These are phyloP conservation scores for Anarrhichthys ocellatus DNA, from an alignment of 2,113 vertebrate species.

Conservation along the genomic window DNA sequence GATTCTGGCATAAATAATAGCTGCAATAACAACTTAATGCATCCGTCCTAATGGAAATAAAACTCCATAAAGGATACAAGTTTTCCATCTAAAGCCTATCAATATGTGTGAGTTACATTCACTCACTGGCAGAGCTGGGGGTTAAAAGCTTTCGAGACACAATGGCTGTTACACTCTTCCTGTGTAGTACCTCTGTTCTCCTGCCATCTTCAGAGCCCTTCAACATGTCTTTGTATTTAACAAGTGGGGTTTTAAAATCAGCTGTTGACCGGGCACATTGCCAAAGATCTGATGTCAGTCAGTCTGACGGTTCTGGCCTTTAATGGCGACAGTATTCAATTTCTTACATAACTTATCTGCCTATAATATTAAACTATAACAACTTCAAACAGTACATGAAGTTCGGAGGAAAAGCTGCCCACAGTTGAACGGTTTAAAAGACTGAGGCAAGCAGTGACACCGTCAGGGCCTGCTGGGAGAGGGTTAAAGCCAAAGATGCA, in stretches of 20 bases:
- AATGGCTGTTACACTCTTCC: slow-evolving; percentile 53
- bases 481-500: slow-evolving; percentile 28
- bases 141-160: slow-evolving; percentile 75
- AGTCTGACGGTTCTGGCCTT: slow-evolving; percentile 75
- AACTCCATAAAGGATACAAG: slow-evolving; percentile 15
- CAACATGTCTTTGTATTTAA: slow-evolving; percentile 71
- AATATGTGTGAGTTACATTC: slow-evolving; percentile 38
- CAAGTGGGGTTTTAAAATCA: slow-evolving; percentile 72
- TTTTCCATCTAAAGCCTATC: slow-evolving; percentile 54
- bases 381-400: slow-evolving; percentile 72
- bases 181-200: slow-evolving; percentile 49
- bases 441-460: slow-evolving; percentile 27
- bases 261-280: slow-evolving; percentile 58
- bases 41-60: slow-evolving; percentile 23
- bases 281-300: slow-evolving; percentile 73
- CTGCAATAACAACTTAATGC: slow-evolving; percentile 1
- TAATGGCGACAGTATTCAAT: slow-evolving; percentile 73
- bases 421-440: slow-evolving; percentile 26
- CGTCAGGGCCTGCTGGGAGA: slow-evolving; percentile 17
- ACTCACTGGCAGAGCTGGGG: slow-evolving; percentile 39
- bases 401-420: slow-evolving; percentile 56
- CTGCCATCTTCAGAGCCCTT: slow-evolving; percentile 51
- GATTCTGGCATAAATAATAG: not conserved
- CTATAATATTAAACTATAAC: slow-evolving; percentile 70
- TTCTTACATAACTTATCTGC: slow-evolving; percentile 61